Percentiles rank a stretch among this genome's conserved stretches.
These are phyloP conservation scores for Calycopis cecrops DNA, from an alignment of 1,140 invertebrate species.

Conservation along the genomic window DNA sequence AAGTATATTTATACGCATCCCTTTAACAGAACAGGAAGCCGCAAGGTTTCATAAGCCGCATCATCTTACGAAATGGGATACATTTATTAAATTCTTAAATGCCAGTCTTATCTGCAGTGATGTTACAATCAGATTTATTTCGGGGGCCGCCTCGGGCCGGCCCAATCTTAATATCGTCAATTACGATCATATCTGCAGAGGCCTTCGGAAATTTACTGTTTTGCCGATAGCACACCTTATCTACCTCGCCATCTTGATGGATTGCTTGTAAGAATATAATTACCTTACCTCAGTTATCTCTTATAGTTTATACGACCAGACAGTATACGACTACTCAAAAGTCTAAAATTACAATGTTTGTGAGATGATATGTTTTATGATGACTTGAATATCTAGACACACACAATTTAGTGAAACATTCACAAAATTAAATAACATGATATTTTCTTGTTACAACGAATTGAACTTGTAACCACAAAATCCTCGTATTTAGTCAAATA, in stretches of 20 bases:
- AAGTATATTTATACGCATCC: not conserved
- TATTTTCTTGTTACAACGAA: no score
- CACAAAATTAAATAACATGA: no score
- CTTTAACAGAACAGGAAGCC: not conserved
- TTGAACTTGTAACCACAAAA: no score
- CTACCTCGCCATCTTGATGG: conserved; percentile 22
- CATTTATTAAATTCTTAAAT: conserved; percentile 9
- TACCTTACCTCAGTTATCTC: not conserved
- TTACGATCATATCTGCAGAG: conserved; percentile 24
- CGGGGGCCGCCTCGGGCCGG: conserved; percentile 31
- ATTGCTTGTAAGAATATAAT: conserved; percentile 12
- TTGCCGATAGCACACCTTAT: conserved; percentile 23
- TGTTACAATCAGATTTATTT: conserved; percentile 32
- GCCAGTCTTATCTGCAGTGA: conserved; percentile 19
- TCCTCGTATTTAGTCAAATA: no score
- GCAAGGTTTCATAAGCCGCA: not conserved
- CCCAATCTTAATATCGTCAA: conserved; percentile 35
- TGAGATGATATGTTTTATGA: no score
- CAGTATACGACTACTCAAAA: no score
- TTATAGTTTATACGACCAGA: not conserved
- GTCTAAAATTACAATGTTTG: not conserved
- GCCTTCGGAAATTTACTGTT: conserved; percentile 23
- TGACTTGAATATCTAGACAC: no score
- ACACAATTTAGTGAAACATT: no score
- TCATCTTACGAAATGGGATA: conserved; percentile 4